Evolutionary conservation across 2,888 invertebrate genomes (phyloP).

Genomic region (Ormyrus nitidulus): DNA sequence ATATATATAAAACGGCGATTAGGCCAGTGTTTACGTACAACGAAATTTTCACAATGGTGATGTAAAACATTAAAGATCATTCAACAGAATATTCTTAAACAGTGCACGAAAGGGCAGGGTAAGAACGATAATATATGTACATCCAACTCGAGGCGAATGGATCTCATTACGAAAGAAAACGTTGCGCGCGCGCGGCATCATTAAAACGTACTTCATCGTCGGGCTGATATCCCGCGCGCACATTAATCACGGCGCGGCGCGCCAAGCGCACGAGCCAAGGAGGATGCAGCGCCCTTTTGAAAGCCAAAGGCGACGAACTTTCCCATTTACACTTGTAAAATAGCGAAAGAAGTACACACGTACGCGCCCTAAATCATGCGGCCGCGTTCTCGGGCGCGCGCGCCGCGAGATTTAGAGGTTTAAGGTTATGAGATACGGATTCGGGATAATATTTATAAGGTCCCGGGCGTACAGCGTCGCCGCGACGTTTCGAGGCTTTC

Average conservation of each 20-base stretch:
- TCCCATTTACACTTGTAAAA: constrained; percentile 56
- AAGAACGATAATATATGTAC: no score
- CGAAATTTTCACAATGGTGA: no score
- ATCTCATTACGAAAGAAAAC: constrained; percentile 43
- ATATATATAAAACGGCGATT: no score
- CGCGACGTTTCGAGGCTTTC: constrained; percentile 33
- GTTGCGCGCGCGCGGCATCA: constrained; percentile 29
- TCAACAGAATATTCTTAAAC: no score
- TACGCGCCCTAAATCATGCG: constrained; percentile 44
- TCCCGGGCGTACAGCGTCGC: constrained; percentile 27
- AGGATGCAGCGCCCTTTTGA: constrained; percentile 11
- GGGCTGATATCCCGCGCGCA: not conserved
- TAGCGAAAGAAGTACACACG: constrained; percentile 39
- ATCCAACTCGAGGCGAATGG: constrained; percentile 19
- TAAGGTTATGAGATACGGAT: constrained; percentile 53
- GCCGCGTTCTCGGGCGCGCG: not conserved
- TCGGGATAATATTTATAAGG: constrained; percentile 57
- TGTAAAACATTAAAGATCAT: no score
- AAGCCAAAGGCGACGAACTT: constrained; percentile 48
- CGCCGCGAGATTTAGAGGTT: constrained; percentile 52
- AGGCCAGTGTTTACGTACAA: no score
- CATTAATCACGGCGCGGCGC: constrained; percentile 43
- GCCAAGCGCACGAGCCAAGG: not conserved
- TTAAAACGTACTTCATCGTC: constrained; percentile 28
- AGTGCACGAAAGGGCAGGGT: no score